Evolutionary conservation across 2,888 invertebrate species (phyloP), one percentile per base, ranked within the genome.

Genomic region (Eucera pruinosa): DNA sequence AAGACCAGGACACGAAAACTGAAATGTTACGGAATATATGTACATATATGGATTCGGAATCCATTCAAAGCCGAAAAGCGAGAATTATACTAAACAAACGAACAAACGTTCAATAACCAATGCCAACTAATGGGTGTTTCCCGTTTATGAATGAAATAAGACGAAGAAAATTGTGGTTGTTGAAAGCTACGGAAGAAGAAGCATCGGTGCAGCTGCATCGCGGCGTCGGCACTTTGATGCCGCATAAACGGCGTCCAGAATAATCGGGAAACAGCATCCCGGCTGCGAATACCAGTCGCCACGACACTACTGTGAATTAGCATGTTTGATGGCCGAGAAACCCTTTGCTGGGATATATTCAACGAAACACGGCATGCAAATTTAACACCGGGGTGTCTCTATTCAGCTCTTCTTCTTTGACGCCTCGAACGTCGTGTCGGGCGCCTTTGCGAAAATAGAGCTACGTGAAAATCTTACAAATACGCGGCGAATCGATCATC

Each of bases 221-320:
- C 43, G 15, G 25, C 30, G 61, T 50, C 58, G 73, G 45, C 33
- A 47, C 57, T 79, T 71, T 66, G 65, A 76, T n/a, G 27, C 7
- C 36, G 43, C 27, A 65, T 62, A 62, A 68, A 76, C 70, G 52
- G 41, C 43, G 25, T 50, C 36, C 13, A 3, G 11, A n/a, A 81
- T 43, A 78, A 68, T 69, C 20, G 62, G 47, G 25, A 48, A 77
- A 60, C 20, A 62, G 47, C 45, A 71, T 50, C 23, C 66, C 68
- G 54, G 66, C 73, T 27, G 58, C 50, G 61, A 84, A 64, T 70
- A 45, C 57, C 72, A 65, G 65, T 69, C 65, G 58, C 47, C 30
- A 25, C 47, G 52, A 70, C 36, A 33, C 55, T 15, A 13, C n/a
- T 66, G 48, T 77, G 80, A 84, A 84, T 80, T 81, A 81, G 65